Percentiles rank a stretch among this genome's conserved stretches.
Conservation (phyloP, 2,888 invertebrate species). For the Syrista parreyssii region DNA sequence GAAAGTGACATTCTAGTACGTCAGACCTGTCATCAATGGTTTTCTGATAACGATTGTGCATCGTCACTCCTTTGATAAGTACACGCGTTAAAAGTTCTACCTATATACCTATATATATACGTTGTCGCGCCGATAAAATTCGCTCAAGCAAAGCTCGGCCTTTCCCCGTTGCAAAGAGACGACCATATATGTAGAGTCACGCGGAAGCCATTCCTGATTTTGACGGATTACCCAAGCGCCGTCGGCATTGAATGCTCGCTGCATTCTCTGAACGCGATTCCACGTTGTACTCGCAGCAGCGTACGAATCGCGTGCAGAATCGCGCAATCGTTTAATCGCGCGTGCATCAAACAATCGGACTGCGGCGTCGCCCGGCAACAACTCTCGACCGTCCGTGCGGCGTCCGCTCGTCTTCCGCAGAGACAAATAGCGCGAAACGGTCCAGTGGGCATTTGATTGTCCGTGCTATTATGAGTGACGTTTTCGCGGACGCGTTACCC, state of each 20-base stretch:
- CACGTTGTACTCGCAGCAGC: background rate
- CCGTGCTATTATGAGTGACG: conserved; percentile 61
- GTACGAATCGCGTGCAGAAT: background rate
- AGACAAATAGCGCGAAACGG: conserved; percentile 58
- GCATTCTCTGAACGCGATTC: background rate
- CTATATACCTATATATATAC: background rate
- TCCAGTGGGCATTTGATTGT: conserved; percentile 62
- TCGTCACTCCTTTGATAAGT: background rate
- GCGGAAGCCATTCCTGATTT: background rate
- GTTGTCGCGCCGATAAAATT: background rate
- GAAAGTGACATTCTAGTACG: conserved; percentile 38
- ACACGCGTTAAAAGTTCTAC: background rate
- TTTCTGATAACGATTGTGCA: background rate
- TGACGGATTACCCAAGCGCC: background rate
- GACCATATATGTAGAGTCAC: background rate
- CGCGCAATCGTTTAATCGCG: conserved; percentile 61
- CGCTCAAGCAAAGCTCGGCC: background rate
- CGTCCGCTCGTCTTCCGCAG: conserved; percentile 61
- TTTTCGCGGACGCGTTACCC: conserved; percentile 39
- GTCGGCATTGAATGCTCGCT: background rate
- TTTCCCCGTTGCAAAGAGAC: background rate
- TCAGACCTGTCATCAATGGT: background rate
- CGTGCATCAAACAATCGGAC: conserved; percentile 62
- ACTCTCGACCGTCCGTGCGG: conserved; percentile 30
- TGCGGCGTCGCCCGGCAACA: conserved; percentile 37